Evolutionary conservation across 2,113 vertebrate genomes (phyloP), one percentile per base, ranked within the genome.

Genomic region (Myodes glareolus): DNA sequence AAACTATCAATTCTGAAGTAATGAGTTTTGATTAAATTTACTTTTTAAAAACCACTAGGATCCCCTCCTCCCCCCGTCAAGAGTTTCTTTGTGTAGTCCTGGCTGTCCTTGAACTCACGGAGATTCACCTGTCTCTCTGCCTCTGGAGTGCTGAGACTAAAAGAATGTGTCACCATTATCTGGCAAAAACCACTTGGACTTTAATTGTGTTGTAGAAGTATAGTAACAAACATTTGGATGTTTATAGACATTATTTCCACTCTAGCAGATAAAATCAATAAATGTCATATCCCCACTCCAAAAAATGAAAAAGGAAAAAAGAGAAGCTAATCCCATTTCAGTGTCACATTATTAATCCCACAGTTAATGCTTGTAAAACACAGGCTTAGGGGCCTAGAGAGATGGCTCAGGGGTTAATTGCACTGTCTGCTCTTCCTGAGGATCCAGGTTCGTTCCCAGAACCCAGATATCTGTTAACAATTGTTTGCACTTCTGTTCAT

Each of bases 311-410:
- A 65, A 65, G 25, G 25, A 67, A 45, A 67, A 27, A 76, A 76
- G 4, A 76, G 31, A 78, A 50, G 27, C 92, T 42, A 88, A 88
- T 75, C 87, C 42, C 23, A 88, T 84, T 94, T 94, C 19, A 94
- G 39, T 92, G 33, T 45, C 68, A 31, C 27, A 47, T 75, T 95
- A 90, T 94, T 94, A 95, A 90, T 68, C 13, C 12, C 11, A 75
- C 5, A 90, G 39, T 88, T 58, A 63, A 94, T 72, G n/a, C 36
- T 89, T 94, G 2, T 85, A 84, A 94, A 94, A 81, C 27, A 70
- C 6, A 77, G 13, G 31, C 67, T 6, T 33, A 68, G 67, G 5
- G 13, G 31, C 31, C 67, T 68, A 13, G 31, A 36, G 16, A 70
- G 68, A 70, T 8, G 33, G 68, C 68, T 36, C 68, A n/a, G 33